These are phyloP conservation scores for Threskiornis aethiopicus DNA, from an alignment of 2,797 vertebrate genomes.

Conservation along the genomic window DNA sequence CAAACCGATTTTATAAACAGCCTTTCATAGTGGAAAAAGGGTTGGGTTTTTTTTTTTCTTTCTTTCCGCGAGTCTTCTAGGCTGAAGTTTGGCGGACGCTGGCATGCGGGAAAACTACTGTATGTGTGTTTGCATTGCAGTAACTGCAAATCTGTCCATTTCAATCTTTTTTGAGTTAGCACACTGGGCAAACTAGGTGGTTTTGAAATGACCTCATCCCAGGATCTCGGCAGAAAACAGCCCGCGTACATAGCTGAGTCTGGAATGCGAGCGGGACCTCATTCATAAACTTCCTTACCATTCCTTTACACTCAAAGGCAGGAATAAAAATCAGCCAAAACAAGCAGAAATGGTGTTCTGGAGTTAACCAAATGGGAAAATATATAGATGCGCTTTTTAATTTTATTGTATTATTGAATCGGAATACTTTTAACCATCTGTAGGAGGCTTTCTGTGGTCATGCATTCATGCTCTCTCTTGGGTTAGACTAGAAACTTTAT, in stretches of 20 bases:
- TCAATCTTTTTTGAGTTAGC: constrained; percentile 52
- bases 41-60: accelerated
- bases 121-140: constrained; percentile 8
- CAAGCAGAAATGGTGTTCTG: constrained; percentile 24
- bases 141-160: constrained; percentile 27
- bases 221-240: constrained; percentile 20
- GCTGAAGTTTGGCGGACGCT: neutral
- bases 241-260: neutral
- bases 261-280: constrained; percentile 49
- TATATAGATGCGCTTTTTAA: neutral
- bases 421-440: neutral
- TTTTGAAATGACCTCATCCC: constrained; percentile 50
- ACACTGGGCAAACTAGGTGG: constrained; percentile 49
- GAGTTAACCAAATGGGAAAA: constrained; percentile 47
- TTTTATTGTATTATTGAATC: constrained; percentile 1
- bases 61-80: neutral
- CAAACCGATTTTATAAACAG: constrained; percentile 44
- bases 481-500: neutral
- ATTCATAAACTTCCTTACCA: constrained; percentile 61
- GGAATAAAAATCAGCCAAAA: constrained; percentile 54
- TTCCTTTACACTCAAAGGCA: constrained; percentile 51
- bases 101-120: constrained; percentile 12
- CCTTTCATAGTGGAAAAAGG: neutral
- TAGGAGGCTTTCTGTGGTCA: neutral
- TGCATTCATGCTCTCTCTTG: neutral